These are phyloP conservation scores for Scelioninae gen. 2 DNA, from an alignment of 2,888 invertebrate genomes.

Conservation along the genomic window DNA sequence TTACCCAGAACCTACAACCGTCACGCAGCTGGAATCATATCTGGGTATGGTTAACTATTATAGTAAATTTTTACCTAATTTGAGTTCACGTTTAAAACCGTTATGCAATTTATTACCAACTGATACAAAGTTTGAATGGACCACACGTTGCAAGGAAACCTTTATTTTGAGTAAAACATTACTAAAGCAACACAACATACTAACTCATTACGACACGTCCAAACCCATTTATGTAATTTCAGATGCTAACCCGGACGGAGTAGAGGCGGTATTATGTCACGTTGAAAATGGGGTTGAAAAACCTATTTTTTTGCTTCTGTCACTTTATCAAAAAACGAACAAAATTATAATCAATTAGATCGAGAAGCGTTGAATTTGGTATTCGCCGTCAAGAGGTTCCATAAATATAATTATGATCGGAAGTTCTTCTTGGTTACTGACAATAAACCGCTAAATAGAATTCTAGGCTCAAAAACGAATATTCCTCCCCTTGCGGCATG, in stretches of 20 bases:
- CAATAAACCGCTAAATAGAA: conserved; percentile 57
- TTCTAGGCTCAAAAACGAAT: conserved; percentile 57
- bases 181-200: conserved; percentile 56
- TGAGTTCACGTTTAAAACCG: conserved; percentile 36
- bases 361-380: conserved; percentile 63
- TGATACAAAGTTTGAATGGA: conserved; percentile 16
- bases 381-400: conserved; percentile 63
- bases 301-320: conserved; percentile 61
- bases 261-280: conserved; percentile 65
- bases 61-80: conserved; percentile 62
- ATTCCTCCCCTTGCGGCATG: conserved; percentile 36
- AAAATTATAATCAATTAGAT: conserved; percentile 63
- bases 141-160: conserved; percentile 16
- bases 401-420: conserved; percentile 63
- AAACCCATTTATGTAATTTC: conserved; percentile 58
- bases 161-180: conserved; percentile 61
- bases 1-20: conserved; percentile 49
- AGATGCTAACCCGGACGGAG: conserved; percentile 70
- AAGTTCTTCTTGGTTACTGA: conserved; percentile 52
- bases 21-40: conserved; percentile 64
- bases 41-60: conserved; percentile 68
- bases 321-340: conserved; percentile 56
- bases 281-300: conserved; percentile 57
- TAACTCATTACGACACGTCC: conserved; percentile 60
- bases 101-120: conserved; percentile 23